These are phyloP conservation scores for Ageneiosus marmoratus DNA, from an alignment of 2,113 vertebrate genomes.

Conservation along the genomic window DNA sequence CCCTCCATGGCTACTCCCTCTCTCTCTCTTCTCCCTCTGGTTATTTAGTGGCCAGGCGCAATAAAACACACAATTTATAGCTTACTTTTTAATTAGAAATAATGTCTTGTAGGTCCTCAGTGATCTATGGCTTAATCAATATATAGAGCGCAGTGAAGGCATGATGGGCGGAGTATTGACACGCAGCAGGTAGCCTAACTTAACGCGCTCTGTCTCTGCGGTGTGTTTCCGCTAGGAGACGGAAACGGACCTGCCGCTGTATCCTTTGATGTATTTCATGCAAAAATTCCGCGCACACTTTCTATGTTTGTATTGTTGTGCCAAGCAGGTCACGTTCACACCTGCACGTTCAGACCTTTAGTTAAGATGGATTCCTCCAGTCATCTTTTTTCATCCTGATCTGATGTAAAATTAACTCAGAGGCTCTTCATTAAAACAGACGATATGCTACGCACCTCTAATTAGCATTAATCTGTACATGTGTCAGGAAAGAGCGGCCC, in stretches of 20 bases:
- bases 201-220: slow-evolving; percentile 50
- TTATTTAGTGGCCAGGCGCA: slow-evolving; percentile 80
- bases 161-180: slow-evolving; percentile 70
- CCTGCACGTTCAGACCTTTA: not conserved
- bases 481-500: slow-evolving; percentile 22
- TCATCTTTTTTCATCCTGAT: not conserved
- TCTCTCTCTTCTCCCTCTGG: slow-evolving; percentile 7
- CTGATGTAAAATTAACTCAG: not conserved
- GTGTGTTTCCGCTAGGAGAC: slow-evolving; percentile 1
- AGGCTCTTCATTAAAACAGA: slow-evolving; percentile 16
- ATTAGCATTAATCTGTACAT: slow-evolving; percentile 40
- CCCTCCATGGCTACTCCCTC: not conserved
- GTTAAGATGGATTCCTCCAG: not conserved
- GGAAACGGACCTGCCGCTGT: not conserved
- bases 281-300: not conserved
- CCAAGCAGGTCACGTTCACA: not conserved
- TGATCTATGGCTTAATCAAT: slow-evolving; percentile 82
- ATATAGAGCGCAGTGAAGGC: slow-evolving; percentile 66
- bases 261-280: slow-evolving; percentile 4
- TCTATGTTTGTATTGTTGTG: not conserved
- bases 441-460: slow-evolving; percentile 7
- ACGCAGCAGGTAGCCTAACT: slow-evolving; percentile 66
- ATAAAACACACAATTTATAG: slow-evolving; percentile 83
- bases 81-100: slow-evolving; percentile 92
- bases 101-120: slow-evolving; percentile 80